Evolutionary conservation across 30 jellyfish, hydroid and myxozoan species (phyloP).

Genomic region (Aurelia sp.): DNA sequence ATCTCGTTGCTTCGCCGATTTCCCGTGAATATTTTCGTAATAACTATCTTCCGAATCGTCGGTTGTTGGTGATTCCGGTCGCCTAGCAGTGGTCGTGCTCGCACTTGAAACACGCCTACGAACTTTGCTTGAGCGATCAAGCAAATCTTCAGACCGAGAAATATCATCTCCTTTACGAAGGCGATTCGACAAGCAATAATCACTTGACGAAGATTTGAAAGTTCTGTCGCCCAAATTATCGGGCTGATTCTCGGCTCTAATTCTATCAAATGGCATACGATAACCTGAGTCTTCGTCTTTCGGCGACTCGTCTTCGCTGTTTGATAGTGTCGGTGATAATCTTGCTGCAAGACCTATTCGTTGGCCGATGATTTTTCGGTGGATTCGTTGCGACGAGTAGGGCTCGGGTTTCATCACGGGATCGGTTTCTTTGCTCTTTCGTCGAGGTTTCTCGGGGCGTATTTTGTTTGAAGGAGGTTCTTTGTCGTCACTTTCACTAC

Average conservation of each 20-base stretch:
- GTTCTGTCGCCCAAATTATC: neutral
- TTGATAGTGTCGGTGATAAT: conserved; percentile 57
- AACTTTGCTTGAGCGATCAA: neutral
- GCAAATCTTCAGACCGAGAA: conserved; percentile 7
- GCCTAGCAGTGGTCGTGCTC: neutral
- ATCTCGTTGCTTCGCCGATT: conserved; percentile 32
- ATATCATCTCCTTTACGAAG: conserved; percentile 14
- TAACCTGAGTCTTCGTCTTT: neutral
- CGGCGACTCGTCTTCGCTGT: conserved; percentile 53
- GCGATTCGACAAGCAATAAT: conserved; percentile 16
- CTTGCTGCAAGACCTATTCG: conserved; percentile 20
- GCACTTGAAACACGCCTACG: too few species aligned
- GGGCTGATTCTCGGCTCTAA: neutral
- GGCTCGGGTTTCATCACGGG: conserved; percentile 49
- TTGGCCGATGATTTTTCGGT: conserved; percentile 37
- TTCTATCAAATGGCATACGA: conserved; percentile 23
- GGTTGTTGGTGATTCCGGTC: conserved; percentile 7
- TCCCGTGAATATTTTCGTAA: conserved; percentile 35
- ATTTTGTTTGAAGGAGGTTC: neutral
- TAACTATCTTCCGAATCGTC: conserved; percentile 18
- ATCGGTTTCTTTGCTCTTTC: conserved; percentile 40
- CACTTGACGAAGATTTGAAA: conserved; percentile 25
- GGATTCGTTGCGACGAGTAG: conserved; percentile 60
- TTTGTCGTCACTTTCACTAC: conserved; percentile 71
- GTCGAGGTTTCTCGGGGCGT: conserved; percentile 62